Conservation (phyloP, 2,797 vertebrate genomes). For the Siniperca undulata region DNA sequence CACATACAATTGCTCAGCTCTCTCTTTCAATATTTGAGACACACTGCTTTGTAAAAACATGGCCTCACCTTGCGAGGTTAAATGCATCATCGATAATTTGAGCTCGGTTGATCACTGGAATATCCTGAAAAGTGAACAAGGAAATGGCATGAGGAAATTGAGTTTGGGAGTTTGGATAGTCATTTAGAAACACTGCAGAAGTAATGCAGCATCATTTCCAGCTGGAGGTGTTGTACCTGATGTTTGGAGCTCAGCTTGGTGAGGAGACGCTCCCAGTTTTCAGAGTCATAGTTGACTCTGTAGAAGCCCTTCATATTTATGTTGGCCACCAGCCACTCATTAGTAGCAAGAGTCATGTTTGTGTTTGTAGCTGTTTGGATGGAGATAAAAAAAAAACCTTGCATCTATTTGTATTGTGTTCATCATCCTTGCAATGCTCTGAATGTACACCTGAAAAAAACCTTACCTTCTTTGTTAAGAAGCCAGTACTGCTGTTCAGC, state of each 20-base stretch:
- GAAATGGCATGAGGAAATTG: neutral
- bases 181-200: neutral
- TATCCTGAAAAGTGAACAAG: conserved; percentile 76
- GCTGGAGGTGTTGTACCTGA: conserved; percentile 54
- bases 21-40: neutral
- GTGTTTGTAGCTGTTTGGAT: conserved; percentile 1
- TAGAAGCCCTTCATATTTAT: conserved; percentile 89
- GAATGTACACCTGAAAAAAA: neutral
- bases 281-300: conserved; percentile 90
- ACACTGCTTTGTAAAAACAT: neutral
- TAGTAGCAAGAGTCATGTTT: fast-evolving
- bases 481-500: conserved; percentile 82
- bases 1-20: neutral
- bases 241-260: conserved; percentile 39
- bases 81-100: conserved; percentile 93
- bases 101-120: conserved; percentile 92
- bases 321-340: conserved; percentile 89
- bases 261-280: conserved; percentile 90
- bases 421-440: neutral
- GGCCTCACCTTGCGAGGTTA: conserved; percentile 91
- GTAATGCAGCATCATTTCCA: neutral
- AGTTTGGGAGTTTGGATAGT: neutral
- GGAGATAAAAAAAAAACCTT: fast-evolving
- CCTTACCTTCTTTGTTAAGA: conserved; percentile 66
- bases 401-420: neutral